Base-by-base conservation (phyloP, 2,888 invertebrate genomes). In the Plusia festucae region DNA sequence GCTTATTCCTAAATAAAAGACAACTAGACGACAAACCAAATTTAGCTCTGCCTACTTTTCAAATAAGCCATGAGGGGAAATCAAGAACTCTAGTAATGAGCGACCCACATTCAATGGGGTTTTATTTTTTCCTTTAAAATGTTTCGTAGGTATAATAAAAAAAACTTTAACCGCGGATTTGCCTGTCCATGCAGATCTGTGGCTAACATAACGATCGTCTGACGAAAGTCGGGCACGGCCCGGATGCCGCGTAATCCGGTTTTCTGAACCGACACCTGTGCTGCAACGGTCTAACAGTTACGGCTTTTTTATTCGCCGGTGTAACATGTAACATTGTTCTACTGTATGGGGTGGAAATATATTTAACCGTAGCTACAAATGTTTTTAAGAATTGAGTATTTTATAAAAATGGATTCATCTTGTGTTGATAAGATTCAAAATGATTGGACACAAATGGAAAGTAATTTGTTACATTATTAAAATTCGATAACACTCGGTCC, bases 401-500 rank as follows among this genome's bases (percentile, higher is more conserved):
- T 30, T 30, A 9, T 30, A 27, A 4, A 27, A 0, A 27, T 8
- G 27, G 8, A 7, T 27, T 27, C 5, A 7, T 27, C 27, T 27
- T 27, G 8, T 30, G 30, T 30, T 9, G 30, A 30, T 30, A 9
- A 9, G 30, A 30, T 9, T 30, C 8, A 30, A 6, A 27, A 27
- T 27, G 7, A 27, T 27, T 8, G 27, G 8, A 5, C 0, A 15
- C 3, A 40, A 5, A 2, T n/a, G 5, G 5, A 40, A 40, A 40
- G n/a, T 5, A 40, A 6, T 2, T 40, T n/a, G 0, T n/a, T n/a
- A 40, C 0, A 40, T n/a, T 40, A n/a, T 40, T 40, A 40, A 40
- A n/a, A 40, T 40, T 40, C 40, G n/a, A 40, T 40, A 40, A 40
- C 40, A 40, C n/a, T 40, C n/a, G n/a, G 40, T 40, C 40, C 40